Base-by-base conservation (phyloP, 2,888 invertebrate species). In the Drosophila antonietae region DNA sequence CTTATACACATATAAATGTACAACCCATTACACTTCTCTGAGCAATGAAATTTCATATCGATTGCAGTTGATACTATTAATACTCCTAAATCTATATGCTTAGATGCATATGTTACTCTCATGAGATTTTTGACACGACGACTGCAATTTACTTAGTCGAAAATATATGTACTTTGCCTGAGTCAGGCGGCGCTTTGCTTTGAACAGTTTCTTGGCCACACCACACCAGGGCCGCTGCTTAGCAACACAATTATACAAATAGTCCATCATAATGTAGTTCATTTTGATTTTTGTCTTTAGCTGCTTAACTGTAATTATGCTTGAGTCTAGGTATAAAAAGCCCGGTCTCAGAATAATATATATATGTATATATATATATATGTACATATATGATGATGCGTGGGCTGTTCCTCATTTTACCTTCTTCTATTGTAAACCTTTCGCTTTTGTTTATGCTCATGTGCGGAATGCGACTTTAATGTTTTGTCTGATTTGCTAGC, bases 401-500 rank as follows among this genome's bases (percentile, higher is more conserved):
- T 31, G 49, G 49, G 49, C 3, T 28, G 47, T 28, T 47, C 47
- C 15, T 9, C 28, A 9, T n/a, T 47, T 10, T 31, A 10, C 0
- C 15, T 7, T 39, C 31, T n/a, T 6, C n/a, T 10, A 28, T 33
- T 52, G 31, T 7, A 68, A 35, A 63, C 67, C 72, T 75, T 75
- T 75, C 78, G 78, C 77, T 71, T 71, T 63, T 76, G 66, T 43
- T 10, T 64, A 20, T 62, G 46, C 14, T 18, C 37, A 56, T 15
- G 28, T 20, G 23, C 12, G 52, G 44, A 52, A 64, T 66, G 41
- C 9, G 51, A 28, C 20, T 12, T 59, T 14, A 18, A n/a, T 41
- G 39, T 3, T 39, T 37, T 51, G 60, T 58, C 59, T 10, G 51
- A 67, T 64, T 59, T 78, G 28, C 64, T 46, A 31, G 51, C 31